Base-by-base conservation (phyloP, 2,888 invertebrate genomes). In the Scrobipalpa costella region DNA sequence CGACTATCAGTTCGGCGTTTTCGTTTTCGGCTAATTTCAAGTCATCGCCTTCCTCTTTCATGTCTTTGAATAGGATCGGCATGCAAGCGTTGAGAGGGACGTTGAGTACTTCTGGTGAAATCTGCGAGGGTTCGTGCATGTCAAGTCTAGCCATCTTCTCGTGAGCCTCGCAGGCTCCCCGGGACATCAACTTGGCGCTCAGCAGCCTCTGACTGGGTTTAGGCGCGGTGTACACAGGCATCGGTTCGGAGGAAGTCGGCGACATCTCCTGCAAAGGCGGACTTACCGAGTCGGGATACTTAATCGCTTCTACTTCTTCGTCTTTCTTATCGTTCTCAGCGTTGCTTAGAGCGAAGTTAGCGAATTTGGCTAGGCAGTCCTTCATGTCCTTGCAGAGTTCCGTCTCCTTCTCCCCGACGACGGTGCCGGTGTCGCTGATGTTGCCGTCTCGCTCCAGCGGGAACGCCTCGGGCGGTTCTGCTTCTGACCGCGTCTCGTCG, bases 201-300 rank as follows among this genome's bases (percentile, higher is more conserved):
- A 88, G 60, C 2, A 89, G 61, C 62, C 88, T 73, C 62, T 86
- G 87, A 33, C 72, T 84, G 0, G 86, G 80, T 62, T 89, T 89
- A 0, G 85, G 84, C 0, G 57, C 57, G 13, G 79, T 76, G 38
- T 83, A 90, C 0, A 84, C 80, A 0, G 88, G 86, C 71, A 81
- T 75, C 0, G 86, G 80, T 66, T 87, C 90, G 0, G 84, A 75
- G 0, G 83, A 83, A 0, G 88, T 87, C 0, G 92, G 92, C 0
- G 91, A 91, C 81, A 86, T 83, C 61, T 90, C 88, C 60, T 91
- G 91, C 0, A 92, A 60, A 0, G 91, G 92, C 0, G 92, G 91
- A 63, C 91, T 91, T 0, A 88, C 81, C 0, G 91, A 83, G 1
- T 91, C 90, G 0, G 90, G 86, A 55, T 83, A 85, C n/a, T 85